phyloP scores from a whole-genome alignment of 2,113 vertebrate species.

The Chionodraco myersi region DNA sequence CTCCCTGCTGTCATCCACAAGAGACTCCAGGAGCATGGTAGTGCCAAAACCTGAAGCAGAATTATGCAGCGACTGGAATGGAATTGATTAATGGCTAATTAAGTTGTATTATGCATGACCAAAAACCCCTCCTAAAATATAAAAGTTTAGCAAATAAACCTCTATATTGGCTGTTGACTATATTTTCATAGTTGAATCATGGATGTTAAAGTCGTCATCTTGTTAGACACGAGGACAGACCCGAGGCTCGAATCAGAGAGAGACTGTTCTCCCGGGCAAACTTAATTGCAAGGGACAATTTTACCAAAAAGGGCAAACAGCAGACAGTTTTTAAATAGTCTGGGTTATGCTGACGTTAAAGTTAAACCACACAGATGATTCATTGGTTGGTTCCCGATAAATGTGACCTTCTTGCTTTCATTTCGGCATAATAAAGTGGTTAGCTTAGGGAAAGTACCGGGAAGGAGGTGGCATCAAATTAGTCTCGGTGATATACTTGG shows the following conservation, averaged over 20 bases:
- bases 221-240: constrained; percentile 8
- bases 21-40: constrained; percentile 60
- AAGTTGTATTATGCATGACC: neutral
- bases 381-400: neutral
- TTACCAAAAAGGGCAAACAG: constrained; percentile 1
- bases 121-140: neutral
- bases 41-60: constrained; percentile 84
- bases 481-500: neutral
- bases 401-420: neutral
- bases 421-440: neutral
- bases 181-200: neutral
- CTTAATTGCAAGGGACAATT: neutral
- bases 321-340: neutral
- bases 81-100: constrained; percentile 78
- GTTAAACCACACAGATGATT: constrained; percentile 20
- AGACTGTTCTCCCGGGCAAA: neutral
- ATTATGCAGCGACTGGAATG: constrained; percentile 75
- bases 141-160: neutral
- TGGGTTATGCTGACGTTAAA: constrained; percentile 1
- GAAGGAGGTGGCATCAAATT: neutral
- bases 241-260: constrained; percentile 7
- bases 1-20: constrained; percentile 73
- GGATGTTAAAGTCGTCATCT: neutral
- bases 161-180: neutral
- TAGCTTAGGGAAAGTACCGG: neutral